Evolutionary conservation across 2,888 invertebrate species (phyloP).

Genomic region (Dione juno): DNA sequence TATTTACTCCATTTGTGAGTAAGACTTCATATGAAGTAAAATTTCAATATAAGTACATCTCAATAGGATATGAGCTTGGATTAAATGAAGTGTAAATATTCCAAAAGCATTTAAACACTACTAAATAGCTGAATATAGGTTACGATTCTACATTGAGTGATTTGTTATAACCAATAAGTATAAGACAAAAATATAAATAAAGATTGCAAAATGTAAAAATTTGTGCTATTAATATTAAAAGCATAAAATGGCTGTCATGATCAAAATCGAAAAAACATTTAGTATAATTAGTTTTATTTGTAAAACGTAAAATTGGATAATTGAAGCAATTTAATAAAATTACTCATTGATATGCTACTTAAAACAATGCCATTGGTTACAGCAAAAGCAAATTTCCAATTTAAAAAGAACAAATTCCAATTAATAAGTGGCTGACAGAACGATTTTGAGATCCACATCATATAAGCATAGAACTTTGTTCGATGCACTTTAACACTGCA

Average conservation of each 20-base stretch:
- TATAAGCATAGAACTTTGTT: conserved; percentile 69
- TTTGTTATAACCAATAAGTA: conserved; percentile 32
- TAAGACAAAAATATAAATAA: conserved; percentile 1
- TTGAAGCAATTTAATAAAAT: no score
- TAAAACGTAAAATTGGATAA: no score
- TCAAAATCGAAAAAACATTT: not conserved
- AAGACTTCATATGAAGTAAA: conserved; percentile 27
- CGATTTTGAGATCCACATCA: conserved; percentile 70
- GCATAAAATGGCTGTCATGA: not conserved
- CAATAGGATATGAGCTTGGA: conserved; percentile 58
- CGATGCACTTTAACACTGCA: conserved; percentile 64
- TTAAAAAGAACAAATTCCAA: conserved; percentile 52
- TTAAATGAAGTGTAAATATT: conserved; percentile 55
- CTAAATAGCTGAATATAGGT: conserved; percentile 65
- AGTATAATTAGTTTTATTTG: no score
- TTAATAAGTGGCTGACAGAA: conserved; percentile 38
- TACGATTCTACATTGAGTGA: conserved; percentile 69
- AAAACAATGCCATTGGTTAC: conserved; percentile 13
- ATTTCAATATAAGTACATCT: conserved; percentile 63
- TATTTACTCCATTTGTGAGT: conserved; percentile 41
- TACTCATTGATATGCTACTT: conserved; percentile 12
- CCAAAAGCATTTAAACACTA: conserved; percentile 59
- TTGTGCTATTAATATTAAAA: conserved; percentile 3
- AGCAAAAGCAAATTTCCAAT: not conserved
- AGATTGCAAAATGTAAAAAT: not conserved